Conservation (phyloP, 1,140 invertebrate species). For the Cepaea nemoralis region DNA sequence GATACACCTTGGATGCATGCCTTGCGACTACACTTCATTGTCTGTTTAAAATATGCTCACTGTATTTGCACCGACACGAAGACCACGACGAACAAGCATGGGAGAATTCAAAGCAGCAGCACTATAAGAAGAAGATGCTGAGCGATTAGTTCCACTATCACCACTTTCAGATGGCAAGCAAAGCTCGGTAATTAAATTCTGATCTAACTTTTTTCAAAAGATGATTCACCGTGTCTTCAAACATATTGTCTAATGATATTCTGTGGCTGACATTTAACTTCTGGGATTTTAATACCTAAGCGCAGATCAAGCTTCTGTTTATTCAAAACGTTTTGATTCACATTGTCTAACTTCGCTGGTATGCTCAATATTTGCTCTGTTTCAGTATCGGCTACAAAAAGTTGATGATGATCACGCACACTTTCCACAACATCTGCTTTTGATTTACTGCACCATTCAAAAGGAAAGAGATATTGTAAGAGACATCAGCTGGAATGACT, state of each 20-base stretch:
- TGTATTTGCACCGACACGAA: slow-evolving; percentile 42
- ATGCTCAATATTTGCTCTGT: neutral
- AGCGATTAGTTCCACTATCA: neutral
- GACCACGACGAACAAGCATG: neutral
- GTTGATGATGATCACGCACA: neutral
- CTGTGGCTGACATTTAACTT: neutral
- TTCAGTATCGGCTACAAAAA: neutral
- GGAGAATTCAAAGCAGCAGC: neutral
- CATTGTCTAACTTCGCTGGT: neutral
- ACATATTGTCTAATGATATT: neutral
- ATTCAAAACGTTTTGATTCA: neutral
- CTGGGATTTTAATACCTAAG: neutral
- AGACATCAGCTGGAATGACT: neutral
- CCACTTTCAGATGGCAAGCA: neutral
- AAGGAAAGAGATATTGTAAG: slow-evolving; percentile 8
- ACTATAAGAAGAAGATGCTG: neutral
- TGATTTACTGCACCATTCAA: neutral
- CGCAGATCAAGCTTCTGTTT: neutral
- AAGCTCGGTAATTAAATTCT: neutral
- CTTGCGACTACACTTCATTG: slow-evolving; percentile 24
- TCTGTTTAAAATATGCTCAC: neutral
- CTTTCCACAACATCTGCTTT: neutral
- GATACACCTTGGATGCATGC: slow-evolving; percentile 33
- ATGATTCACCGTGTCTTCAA: slow-evolving; percentile 5
- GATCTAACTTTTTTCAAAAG: slow-evolving; percentile 23